Evolutionary conservation across 2,797 vertebrate species (phyloP).

Genomic region (Epinephelus awoara): DNA sequence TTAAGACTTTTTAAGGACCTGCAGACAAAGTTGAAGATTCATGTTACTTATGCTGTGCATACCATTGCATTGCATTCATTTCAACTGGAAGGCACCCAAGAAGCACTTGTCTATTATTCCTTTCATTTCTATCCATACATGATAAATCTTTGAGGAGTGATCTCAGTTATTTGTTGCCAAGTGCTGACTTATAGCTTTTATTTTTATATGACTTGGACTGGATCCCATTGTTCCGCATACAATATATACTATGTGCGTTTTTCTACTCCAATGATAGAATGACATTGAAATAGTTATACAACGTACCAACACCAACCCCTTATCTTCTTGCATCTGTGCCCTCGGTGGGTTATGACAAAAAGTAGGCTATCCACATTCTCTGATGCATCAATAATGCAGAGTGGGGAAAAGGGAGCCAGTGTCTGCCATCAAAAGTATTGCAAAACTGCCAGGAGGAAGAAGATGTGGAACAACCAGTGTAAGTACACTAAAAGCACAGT

Average conservation of each 20-base stretch:
- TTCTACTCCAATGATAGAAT: not conserved
- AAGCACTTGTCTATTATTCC: not conserved
- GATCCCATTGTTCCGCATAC: too few species aligned
- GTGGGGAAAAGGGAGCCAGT: slow-evolving; percentile 68
- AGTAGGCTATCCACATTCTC: slow-evolving; percentile 79
- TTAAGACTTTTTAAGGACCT: too few species aligned
- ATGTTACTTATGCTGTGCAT: slow-evolving; percentile 22
- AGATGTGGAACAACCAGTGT: slow-evolving; percentile 77
- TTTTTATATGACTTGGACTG: not conserved
- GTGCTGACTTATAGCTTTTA: slow-evolving; percentile 11
- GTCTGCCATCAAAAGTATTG: slow-evolving; percentile 84
- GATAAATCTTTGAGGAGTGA: slow-evolving; percentile 27
- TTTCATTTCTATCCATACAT: slow-evolving; percentile 25
- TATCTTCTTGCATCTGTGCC: slow-evolving; percentile 52
- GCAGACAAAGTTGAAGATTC: not conserved
- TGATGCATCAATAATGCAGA: slow-evolving; percentile 85
- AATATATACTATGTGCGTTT: not conserved
- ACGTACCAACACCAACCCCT: slow-evolving; percentile 3
- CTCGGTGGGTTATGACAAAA: slow-evolving; percentile 69
- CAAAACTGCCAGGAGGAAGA: slow-evolving; percentile 84
- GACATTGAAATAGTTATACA: slow-evolving; percentile 25
- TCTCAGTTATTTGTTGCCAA: slow-evolving; percentile 3
- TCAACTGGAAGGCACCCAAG: not conserved
- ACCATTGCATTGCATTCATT: slow-evolving; percentile 45
- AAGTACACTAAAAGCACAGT: slow-evolving; percentile 85